Evolutionary conservation across 2,113 vertebrate species (phyloP).

Genomic region (Mustelus asterias): DNA sequence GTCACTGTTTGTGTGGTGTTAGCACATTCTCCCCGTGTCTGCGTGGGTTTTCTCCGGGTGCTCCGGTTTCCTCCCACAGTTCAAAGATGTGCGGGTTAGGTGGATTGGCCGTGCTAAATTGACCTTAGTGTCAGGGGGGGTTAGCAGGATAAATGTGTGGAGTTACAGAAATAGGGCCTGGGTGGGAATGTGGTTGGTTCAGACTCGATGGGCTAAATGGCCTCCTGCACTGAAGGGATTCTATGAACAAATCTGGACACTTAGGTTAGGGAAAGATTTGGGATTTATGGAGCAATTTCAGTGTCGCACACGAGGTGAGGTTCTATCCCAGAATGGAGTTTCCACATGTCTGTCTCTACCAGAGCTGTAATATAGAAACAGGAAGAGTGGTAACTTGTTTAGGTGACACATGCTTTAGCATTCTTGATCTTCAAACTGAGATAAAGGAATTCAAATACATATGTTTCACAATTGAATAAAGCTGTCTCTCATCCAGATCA

Average conservation of each 20-base stretch:
- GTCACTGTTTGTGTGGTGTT: no score
- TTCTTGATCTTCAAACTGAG: neutral
- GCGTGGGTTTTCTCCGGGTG: no score
- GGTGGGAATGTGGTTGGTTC: no score
- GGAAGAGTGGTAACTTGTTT: neutral
- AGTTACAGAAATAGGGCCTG: no score
- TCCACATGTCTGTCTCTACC: neutral
- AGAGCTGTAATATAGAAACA: neutral
- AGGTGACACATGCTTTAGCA: neutral
- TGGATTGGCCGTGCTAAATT: no score
- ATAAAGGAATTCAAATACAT: neutral
- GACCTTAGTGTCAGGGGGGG: no score
- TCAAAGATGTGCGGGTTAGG: no score
- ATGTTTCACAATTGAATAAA: neutral
- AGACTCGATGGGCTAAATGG: no score
- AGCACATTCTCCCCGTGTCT: no score
- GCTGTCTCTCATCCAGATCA: neutral
- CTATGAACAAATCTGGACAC: neutral
- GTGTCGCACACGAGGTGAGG: neutral
- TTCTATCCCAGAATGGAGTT: neutral
- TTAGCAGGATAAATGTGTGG: no score
- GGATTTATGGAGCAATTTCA: neutral
- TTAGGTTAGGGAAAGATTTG: neutral
- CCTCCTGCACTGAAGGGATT: no score
- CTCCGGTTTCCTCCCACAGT: no score